Evolutionary conservation across 2,888 invertebrate genomes (phyloP), one percentile per base, ranked within the genome.

Genomic region (Aspidiotus destructor): DNA sequence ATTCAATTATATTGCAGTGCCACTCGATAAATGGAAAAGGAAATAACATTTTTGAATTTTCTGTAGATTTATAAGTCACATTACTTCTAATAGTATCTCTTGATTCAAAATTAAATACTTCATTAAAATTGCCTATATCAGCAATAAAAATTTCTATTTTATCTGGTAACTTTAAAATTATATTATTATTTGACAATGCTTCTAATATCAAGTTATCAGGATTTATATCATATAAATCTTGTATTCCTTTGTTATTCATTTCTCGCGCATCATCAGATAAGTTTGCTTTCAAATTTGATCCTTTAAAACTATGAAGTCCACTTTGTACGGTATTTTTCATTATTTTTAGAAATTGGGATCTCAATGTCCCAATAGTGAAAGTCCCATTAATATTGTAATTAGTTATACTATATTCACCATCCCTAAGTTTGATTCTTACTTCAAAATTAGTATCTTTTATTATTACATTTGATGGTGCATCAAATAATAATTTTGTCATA

Each of bases 141-240:
- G n/a, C n/a, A n/a, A n/a, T n/a, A n/a, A n/a, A n/a, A n/a, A n/a
- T n/a, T n/a, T n/a, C n/a, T n/a, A n/a, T n/a, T n/a, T n/a, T n/a
- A 28, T 5, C 28, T 28, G 28, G 28, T 28, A 5, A 28, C 28
- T 28, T 28, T 28, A 5, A 28, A 28, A 28, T 28, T 28, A 28
- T 28, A 28, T 28, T 28, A 28, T 28, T 28, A 28, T 28, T 28
- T 28, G 28, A 28, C 28, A 5, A 28, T 28, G 28, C 28, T 28
- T 28, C 28, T 48, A 11, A 11, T n/a, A 48, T 48, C n/a, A 48
- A 48, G 48, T 48, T 48, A 48, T 48, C 11, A 48, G 48, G 48
- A 48, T 48, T 48, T 48, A 48, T 48, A 48, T 48, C n/a, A n/a
- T 48, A 48, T 48, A 48, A 48, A 48, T 48, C 48, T 48, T 48